Percentiles rank a stretch among this genome's conserved stretches.
phyloP scores from a whole-genome alignment of 2,888 invertebrate species.

The Fragum fragum region DNA sequence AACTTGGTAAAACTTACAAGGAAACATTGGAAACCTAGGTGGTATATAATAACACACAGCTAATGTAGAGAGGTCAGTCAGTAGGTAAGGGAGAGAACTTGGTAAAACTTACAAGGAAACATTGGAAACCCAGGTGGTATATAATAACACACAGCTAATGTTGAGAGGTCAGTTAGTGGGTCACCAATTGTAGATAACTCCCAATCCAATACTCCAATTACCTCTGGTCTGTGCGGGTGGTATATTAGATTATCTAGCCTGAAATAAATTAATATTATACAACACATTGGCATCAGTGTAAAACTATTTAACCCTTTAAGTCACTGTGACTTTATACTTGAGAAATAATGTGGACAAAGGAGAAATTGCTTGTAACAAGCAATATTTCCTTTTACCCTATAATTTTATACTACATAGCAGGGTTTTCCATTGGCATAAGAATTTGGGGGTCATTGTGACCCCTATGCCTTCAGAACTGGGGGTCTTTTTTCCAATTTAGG shows the following conservation, averaged over 20 bases:
- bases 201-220: constrained; percentile 87
- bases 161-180: constrained; percentile 87
- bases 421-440: too few species aligned
- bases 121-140: constrained; percentile 73
- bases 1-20: too few species aligned
- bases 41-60: constrained; percentile 82
- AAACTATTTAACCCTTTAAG: too few species aligned
- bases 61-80: constrained; percentile 86
- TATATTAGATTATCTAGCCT: constrained; percentile 87
- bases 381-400: too few species aligned
- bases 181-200: constrained; percentile 87
- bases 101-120: constrained; percentile 66
- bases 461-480: too few species aligned
- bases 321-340: too few species aligned
- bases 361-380: too few species aligned
- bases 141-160: constrained; percentile 81
- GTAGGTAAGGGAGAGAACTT: too few species aligned
- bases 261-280: constrained; percentile 38
- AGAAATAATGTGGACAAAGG: too few species aligned
- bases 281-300: background rate
- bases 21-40: constrained; percentile 65
- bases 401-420: too few species aligned
- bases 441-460: too few species aligned
- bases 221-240: constrained; percentile 83
- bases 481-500: too few species aligned